Evolutionary conservation across 1,140 invertebrate species (phyloP).

Genomic region (Sweltsa coloradensis): DNA sequence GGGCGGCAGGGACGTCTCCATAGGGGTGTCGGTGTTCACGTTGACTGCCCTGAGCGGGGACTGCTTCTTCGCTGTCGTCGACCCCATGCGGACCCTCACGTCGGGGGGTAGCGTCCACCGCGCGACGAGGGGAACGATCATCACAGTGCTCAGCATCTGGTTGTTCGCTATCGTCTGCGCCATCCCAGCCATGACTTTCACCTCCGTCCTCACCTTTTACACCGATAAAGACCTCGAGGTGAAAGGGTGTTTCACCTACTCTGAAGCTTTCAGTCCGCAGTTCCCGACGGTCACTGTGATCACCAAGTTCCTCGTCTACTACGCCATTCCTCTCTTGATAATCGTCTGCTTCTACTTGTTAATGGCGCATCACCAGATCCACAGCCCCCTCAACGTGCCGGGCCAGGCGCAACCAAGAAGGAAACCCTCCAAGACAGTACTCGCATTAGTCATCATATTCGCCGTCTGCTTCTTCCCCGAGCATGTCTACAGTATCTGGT

Average conservation of each 20-base stretch:
- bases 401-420: conserved; percentile 68
- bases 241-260: conserved; percentile 29
- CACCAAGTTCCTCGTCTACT: conserved; percentile 68
- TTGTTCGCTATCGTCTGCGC: conserved; percentile 64
- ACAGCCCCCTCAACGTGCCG: conserved; percentile 62
- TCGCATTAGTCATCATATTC: conserved; percentile 82
- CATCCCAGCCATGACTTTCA: conserved; percentile 61
- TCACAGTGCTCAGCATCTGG: conserved; percentile 63
- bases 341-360: conserved; percentile 77
- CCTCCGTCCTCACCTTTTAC: conserved; percentile 48
- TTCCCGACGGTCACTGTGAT: conserved; percentile 61
- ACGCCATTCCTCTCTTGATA: conserved; percentile 66
- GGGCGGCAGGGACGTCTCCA: conserved; percentile 79
- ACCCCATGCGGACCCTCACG: conserved; percentile 62
- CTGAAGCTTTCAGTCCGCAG: conserved; percentile 28
- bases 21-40: conserved; percentile 89
- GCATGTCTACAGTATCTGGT: conserved; percentile 81
- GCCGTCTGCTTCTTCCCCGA: conserved; percentile 79
- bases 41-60: conserved; percentile 81
- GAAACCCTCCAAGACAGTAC: conserved; percentile 81
- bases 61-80: conserved; percentile 69
- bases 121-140: conserved; percentile 6
- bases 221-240: conserved; percentile 44
- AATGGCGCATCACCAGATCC: conserved; percentile 75
- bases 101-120: conserved; percentile 22